Percentiles rank a stretch among this genome's conserved stretches.
Evolutionary conservation across 2,797 vertebrate species (phyloP).

Genomic region (Clarias fuscus): DNA sequence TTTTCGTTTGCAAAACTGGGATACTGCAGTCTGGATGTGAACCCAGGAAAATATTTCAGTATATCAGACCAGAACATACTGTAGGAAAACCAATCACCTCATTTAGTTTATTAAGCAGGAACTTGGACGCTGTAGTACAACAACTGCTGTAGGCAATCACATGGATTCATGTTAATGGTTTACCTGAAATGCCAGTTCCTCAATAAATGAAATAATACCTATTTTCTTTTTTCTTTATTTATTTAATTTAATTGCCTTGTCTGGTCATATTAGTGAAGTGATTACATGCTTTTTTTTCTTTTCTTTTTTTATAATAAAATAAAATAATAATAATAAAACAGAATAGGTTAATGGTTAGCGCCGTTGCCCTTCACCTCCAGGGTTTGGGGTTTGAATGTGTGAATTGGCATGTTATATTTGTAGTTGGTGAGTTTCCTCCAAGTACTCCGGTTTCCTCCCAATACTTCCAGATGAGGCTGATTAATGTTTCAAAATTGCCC

Average conservation of each 20-base stretch:
- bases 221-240: background rate
- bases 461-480: too few relatives aligned
- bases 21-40: background rate
- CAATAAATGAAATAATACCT: background rate
- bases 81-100: background rate
- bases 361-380: too few relatives aligned
- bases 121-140: background rate
- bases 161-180: background rate
- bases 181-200: background rate
- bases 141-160: background rate
- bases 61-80: background rate
- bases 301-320: too few relatives aligned
- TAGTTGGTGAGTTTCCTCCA: too few relatives aligned
- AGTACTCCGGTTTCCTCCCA: too few relatives aligned
- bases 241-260: background rate
- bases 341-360: too few relatives aligned
- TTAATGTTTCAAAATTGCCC: too few relatives aligned
- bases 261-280: background rate
- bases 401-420: too few relatives aligned
- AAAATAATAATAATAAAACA: background rate
- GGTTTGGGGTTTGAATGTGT: too few relatives aligned
- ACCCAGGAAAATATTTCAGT: background rate
- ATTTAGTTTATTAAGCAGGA: background rate
- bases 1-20: background rate
- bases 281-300: background rate